Percentiles rank a stretch among this genome's conserved stretches.
Evolutionary conservation across 2,797 vertebrate genomes (phyloP).

Genomic region (Mormyrus proboscirostris): DNA sequence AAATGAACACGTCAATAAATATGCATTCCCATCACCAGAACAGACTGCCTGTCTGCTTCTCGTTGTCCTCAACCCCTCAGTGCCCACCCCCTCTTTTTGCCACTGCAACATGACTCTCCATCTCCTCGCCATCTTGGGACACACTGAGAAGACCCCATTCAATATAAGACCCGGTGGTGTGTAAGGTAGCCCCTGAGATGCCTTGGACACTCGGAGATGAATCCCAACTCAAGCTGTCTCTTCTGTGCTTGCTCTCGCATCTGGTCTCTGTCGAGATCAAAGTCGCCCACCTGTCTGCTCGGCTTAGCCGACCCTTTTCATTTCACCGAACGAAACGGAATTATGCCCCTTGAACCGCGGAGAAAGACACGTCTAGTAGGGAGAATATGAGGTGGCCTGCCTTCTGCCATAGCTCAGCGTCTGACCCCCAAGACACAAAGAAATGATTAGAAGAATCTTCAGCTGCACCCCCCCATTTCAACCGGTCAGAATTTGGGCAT

Average conservation of each 20-base stretch:
- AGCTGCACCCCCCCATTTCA: conserved; percentile 53
- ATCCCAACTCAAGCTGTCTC: not conserved
- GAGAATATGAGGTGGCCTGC: conserved; percentile 49
- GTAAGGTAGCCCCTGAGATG: not conserved
- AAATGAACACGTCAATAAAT: not conserved
- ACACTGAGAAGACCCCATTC: not conserved
- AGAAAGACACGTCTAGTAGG: conserved; percentile 47
- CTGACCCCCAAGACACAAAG: conserved; percentile 58
- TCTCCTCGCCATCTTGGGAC: not conserved
- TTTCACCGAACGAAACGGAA: conserved; percentile 53
- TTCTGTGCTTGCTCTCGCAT: not conserved
- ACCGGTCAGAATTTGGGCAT: conserved; percentile 55
- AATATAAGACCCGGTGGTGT: not conserved
- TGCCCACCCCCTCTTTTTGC: not conserved
- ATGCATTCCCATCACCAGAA: not conserved
- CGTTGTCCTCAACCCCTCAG: not conserved
- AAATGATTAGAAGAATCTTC: conserved; percentile 60
- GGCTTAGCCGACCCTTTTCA: conserved; percentile 48
- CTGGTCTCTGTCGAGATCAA: not conserved
- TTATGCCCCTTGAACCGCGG: conserved; percentile 41
- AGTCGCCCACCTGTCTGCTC: conserved; percentile 39
- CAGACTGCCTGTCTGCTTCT: not conserved
- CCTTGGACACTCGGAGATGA: not conserved
- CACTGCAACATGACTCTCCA: not conserved
- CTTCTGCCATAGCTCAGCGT: conserved; percentile 42